Evolutionary conservation across 2,888 invertebrate species (phyloP).

Genomic region (Leptinotarsa haldemani): DNA sequence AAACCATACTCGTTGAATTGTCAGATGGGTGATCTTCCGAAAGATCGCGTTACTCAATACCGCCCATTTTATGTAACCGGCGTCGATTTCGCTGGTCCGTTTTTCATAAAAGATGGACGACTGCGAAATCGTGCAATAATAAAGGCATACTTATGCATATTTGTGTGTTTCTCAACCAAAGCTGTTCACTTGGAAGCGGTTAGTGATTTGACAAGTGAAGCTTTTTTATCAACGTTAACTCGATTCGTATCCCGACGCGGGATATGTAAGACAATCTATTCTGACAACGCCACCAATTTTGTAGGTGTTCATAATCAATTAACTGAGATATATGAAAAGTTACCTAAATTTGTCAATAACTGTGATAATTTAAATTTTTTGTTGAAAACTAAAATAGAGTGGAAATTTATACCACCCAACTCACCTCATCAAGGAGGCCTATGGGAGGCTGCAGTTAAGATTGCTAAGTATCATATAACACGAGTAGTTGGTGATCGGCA

Average conservation of each 20-base stretch:
- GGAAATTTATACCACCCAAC: slow-evolving; percentile 27
- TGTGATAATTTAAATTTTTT: slow-evolving; percentile 20
- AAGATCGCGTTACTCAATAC: slow-evolving; percentile 34
- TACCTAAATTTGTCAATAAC: slow-evolving; percentile 27
- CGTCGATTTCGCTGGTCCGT: slow-evolving; percentile 42
- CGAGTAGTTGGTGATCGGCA: slow-evolving; percentile 4
- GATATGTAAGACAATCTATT: slow-evolving; percentile 33
- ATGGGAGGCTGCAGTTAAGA: slow-evolving; percentile 3
- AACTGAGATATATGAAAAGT: slow-evolving; percentile 21
- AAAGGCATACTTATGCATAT: slow-evolving; percentile 42
- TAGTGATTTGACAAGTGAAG: slow-evolving; percentile 6
- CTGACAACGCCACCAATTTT: slow-evolving; percentile 36
- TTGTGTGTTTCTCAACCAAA: slow-evolving; percentile 42
- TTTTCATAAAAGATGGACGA: slow-evolving; percentile 41
- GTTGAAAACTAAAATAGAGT: background rate
- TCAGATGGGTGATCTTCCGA: slow-evolving; percentile 39
- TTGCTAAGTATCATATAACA: background rate
- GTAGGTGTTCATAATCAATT: slow-evolving; percentile 26
- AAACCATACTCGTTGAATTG: slow-evolving; percentile 26
- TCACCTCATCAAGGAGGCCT: background rate
- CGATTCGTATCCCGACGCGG: slow-evolving; percentile 37
- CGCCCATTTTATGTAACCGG: slow-evolving; percentile 41
- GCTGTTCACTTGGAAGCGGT: slow-evolving; percentile 40
- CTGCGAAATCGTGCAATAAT: slow-evolving; percentile 38
- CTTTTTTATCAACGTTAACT: slow-evolving; percentile 36